Evolutionary conservation across 2,113 vertebrate genomes (phyloP).

Genomic region (Leucoraja erinaceus): DNA sequence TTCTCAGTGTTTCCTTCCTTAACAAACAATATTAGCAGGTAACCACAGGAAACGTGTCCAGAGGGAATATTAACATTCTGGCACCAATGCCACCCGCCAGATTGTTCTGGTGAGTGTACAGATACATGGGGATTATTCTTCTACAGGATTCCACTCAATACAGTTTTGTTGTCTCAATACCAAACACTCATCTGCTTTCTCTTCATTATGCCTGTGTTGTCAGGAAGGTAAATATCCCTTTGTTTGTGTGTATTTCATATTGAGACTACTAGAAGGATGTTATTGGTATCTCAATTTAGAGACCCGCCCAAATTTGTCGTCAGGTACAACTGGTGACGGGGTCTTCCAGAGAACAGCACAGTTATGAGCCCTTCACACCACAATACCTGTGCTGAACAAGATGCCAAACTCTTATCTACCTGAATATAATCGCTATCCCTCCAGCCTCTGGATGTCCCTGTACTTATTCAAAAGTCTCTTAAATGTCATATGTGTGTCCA

Average conservation of each 20-base stretch:
- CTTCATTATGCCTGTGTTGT: neutral
- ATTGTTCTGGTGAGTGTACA: conserved; percentile 10
- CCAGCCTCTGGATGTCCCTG: too few species aligned
- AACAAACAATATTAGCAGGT: neutral
- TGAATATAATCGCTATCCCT: too few species aligned
- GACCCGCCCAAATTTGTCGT: too few species aligned
- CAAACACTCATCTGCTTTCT: neutral
- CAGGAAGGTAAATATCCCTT: neutral
- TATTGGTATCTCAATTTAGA: neutral
- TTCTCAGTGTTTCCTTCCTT: conserved; percentile 22
- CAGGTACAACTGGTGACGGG: neutral
- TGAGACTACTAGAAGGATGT: neutral
- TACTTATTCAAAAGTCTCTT: too few species aligned
- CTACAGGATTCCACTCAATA: neutral
- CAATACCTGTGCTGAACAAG: too few species aligned
- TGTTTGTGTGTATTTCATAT: neutral
- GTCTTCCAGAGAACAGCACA: neutral
- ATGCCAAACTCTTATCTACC: too few species aligned
- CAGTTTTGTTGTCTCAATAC: too few species aligned
- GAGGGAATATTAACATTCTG: neutral
- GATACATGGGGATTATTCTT: neutral
- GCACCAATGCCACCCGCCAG: neutral
- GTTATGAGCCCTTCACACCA: too few species aligned
- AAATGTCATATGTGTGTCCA: too few species aligned
- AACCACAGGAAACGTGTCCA: conserved; percentile 13